Percentiles rank a stretch among this genome's conserved stretches.
phyloP scores from a whole-genome alignment of 2,113 vertebrate species.

The Eulemur rufifrons region DNA sequence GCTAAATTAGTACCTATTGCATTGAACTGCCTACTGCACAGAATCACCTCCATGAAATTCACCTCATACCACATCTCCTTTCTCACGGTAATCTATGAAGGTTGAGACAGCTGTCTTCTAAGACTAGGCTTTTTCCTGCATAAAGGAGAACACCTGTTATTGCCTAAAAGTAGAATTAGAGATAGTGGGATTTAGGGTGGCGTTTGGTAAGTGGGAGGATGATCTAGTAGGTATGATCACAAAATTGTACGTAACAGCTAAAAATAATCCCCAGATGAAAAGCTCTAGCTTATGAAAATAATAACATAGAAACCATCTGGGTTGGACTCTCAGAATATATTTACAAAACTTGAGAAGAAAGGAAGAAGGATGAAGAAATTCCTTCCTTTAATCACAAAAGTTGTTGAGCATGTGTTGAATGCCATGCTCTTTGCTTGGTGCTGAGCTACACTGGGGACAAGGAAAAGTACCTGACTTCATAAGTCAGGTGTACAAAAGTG shows the following conservation, averaged over 20 bases:
- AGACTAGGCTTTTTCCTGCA: not conserved
- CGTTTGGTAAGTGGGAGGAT: not conserved
- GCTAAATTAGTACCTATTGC: not conserved
- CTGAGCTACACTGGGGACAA: not conserved
- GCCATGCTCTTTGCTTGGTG: not conserved
- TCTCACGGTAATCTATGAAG: not conserved
- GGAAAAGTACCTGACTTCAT: not conserved
- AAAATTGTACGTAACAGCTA: not conserved
- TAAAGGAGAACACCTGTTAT: not conserved
- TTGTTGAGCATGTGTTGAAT: fast-evolving
- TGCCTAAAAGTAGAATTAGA: not conserved
- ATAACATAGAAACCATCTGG: not conserved
- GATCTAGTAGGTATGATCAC: not conserved
- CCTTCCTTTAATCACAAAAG: not conserved
- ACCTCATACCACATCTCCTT: not conserved
- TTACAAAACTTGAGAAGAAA: not conserved
- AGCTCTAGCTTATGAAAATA: not conserved
- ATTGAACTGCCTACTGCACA: too few species aligned
- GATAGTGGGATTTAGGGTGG: not conserved
- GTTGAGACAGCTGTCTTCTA: not conserved
- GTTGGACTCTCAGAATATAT: not conserved
- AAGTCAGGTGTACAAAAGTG: not conserved
- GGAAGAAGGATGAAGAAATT: not conserved
- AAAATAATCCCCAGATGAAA: not conserved
- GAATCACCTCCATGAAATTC: not conserved